These are phyloP conservation scores for Cichlasoma orientale DNA, from an alignment of 2,797 vertebrate genomes.

Conservation along the genomic window DNA sequence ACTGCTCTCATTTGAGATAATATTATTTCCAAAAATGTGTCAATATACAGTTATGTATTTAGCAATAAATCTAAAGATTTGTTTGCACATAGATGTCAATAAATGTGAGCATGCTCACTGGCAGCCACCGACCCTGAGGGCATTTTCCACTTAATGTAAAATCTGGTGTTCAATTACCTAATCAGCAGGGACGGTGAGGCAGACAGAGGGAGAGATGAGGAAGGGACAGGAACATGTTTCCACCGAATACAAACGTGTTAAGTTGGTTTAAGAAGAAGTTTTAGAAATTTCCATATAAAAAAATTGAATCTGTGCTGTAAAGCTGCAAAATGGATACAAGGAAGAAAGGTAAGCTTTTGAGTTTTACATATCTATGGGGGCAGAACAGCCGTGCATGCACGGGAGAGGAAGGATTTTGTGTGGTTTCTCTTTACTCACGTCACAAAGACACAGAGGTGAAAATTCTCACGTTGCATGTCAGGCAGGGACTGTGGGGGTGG, in stretches of 20 bases:
- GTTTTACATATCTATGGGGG: not conserved
- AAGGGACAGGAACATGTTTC: not conserved
- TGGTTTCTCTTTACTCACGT: not conserved
- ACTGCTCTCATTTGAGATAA: not conserved
- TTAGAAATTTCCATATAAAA: not conserved
- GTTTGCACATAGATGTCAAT: slow-evolving; percentile 27
- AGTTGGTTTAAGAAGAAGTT: not conserved
- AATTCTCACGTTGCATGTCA: not conserved
- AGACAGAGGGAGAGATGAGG: slow-evolving; percentile 1
- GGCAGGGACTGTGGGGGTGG: not conserved
- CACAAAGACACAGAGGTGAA: not conserved
- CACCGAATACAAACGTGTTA: not conserved
- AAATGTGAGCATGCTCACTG: slow-evolving; percentile 35
- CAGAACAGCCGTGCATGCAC: not conserved
- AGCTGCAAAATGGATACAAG: slow-evolving; percentile 62
- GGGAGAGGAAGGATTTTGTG: not conserved
- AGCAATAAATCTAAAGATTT: slow-evolving; percentile 21
- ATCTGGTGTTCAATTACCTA: slow-evolving; percentile 39
- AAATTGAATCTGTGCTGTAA: slow-evolving; percentile 2
- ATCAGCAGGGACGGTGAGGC: slow-evolving; percentile 36
- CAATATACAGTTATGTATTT: not conserved
- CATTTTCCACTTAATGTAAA: slow-evolving; percentile 74
- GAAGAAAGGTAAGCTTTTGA: slow-evolving; percentile 66
- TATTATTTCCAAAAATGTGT: not conserved
- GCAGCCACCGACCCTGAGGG: slow-evolving; percentile 53